phyloP scores from a whole-genome alignment of 2,888 invertebrate species.

The Antheraea yamamai region DNA sequence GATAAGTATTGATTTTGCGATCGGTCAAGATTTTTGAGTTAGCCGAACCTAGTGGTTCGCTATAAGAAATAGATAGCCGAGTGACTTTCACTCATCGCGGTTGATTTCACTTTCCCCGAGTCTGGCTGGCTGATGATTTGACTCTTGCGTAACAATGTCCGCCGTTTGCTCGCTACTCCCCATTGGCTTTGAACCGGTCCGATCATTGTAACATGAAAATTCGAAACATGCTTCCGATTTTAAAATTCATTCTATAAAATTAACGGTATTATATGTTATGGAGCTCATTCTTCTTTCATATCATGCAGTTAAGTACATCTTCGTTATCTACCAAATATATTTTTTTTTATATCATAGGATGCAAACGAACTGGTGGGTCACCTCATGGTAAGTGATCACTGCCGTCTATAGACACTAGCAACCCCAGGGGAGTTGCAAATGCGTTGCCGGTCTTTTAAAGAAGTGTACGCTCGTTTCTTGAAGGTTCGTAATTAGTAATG shows the following conservation, averaged over 20 bases:
- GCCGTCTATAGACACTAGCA: too few relatives aligned
- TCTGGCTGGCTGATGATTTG: constrained; percentile 58
- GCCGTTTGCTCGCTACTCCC: constrained; percentile 30
- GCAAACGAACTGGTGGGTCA: too few relatives aligned
- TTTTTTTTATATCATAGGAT: too few relatives aligned
- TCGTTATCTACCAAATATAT: too few relatives aligned
- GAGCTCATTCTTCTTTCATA: too few relatives aligned
- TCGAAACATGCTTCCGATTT: constrained; percentile 3
- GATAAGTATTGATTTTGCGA: background rate
- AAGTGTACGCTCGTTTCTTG: too few relatives aligned
- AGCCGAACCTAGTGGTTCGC: constrained; percentile 38
- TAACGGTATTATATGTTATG: background rate
- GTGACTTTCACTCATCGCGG: constrained; percentile 72
- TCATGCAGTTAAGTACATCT: too few relatives aligned
- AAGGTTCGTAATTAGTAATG: too few relatives aligned
- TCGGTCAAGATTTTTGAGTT: background rate
- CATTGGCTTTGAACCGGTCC: constrained; percentile 36
- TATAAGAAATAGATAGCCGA: constrained; percentile 76
- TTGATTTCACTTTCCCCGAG: constrained; percentile 70
- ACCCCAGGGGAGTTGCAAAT: too few relatives aligned
- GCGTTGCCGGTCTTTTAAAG: too few relatives aligned
- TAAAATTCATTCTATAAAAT: background rate
- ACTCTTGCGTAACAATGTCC: constrained; percentile 60
- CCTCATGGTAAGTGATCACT: too few relatives aligned
- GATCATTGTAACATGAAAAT: constrained; percentile 9